Percentiles rank a stretch among this genome's conserved stretches.
phyloP scores from a whole-genome alignment of 2,888 invertebrate genomes.

The Amaurobius ferox region DNA sequence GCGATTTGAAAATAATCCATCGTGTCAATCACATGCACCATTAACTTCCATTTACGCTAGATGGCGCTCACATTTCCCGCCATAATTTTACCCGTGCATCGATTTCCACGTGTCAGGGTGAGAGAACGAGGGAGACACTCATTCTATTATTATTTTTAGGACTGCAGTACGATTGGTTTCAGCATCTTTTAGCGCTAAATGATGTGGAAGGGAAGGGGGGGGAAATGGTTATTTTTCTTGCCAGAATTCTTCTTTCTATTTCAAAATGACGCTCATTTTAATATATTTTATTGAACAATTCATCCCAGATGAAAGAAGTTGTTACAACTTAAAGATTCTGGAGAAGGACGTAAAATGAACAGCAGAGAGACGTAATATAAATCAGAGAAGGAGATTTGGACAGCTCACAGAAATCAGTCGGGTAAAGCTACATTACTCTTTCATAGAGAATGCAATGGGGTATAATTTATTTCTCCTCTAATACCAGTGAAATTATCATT shows the following conservation, averaged over 20 bases:
- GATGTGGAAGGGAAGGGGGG: slow-evolving; percentile 15
- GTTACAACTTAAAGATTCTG: neutral
- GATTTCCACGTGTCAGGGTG: slow-evolving; percentile 29
- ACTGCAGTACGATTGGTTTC: slow-evolving; percentile 19
- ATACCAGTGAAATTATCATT: no score
- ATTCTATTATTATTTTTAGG: slow-evolving; percentile 25
- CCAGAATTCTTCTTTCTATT: neutral
- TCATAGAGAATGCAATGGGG: neutral
- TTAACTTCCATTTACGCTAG: slow-evolving; percentile 49
- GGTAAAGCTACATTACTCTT: neutral
- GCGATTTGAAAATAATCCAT: slow-evolving; percentile 54
- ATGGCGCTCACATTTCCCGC: slow-evolving; percentile 18
- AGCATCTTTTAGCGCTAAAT: slow-evolving; percentile 27
- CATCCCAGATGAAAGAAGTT: neutral
- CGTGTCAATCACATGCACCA: slow-evolving; percentile 56
- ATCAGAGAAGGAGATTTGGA: neutral
- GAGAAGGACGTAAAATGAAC: neutral
- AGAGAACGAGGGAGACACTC: slow-evolving; percentile 24
- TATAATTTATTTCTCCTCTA: neutral
- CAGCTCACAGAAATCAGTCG: neutral
- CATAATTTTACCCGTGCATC: neutral
- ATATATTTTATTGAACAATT: slow-evolving; percentile 1
- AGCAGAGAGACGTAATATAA: neutral
- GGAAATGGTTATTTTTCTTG: neutral
- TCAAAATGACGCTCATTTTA: neutral